Evolutionary conservation across 2,113 vertebrate genomes (phyloP), one percentile per base, ranked within the genome.

Genomic region (Mormoops blainvillei): DNA sequence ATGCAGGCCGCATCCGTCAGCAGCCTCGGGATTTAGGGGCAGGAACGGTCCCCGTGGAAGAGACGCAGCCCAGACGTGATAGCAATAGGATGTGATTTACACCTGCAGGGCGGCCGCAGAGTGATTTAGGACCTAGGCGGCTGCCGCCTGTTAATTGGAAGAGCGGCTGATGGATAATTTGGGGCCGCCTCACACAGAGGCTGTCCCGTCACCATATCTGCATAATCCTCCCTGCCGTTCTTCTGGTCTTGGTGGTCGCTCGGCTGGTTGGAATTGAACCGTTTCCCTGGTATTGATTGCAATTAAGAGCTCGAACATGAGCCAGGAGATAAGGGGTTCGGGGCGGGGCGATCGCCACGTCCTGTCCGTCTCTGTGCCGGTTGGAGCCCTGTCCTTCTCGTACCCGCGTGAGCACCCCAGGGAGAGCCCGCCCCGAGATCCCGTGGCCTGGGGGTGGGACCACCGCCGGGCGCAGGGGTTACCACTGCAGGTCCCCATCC

Each of bases 61-160:
- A 97, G 96, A 87, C 0, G 0, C 94, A 54, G 31, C 81, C 95
- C 11, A 48, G 90, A 95, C 85, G 71, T 38, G 77, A 38, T 7
- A 92, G 97, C 95, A 91, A 93, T 85, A 90, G 97, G 95, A 80
- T 41, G 48, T 98, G 98, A 98, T 98, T 98, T 97, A 98, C 89
- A n/a, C 36, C 56, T 50, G 94, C 77, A 1, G 33, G 38, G 54
- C 16, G 78, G 54, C 4, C 9, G 95, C 3, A 4, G 26, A 0
- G 28, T 70, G 48, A 73, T 43, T 85, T 18, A 50, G 87, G 97
- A 97, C 95, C 87, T 91, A 87, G 94, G 95, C 74, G 76, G 76
- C 80, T 80, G 71, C 93, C 78, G 89, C 89, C 96, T 88, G 89
- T 94, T 97, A 97, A 97, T 94, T 91, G 97, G 94, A 82, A 76